A percentile compares a stretch with the other conserved stretches of the same genome.
phyloP scores from a whole-genome alignment of 2,888 invertebrate species.

The Eupithecia abbreviata region DNA sequence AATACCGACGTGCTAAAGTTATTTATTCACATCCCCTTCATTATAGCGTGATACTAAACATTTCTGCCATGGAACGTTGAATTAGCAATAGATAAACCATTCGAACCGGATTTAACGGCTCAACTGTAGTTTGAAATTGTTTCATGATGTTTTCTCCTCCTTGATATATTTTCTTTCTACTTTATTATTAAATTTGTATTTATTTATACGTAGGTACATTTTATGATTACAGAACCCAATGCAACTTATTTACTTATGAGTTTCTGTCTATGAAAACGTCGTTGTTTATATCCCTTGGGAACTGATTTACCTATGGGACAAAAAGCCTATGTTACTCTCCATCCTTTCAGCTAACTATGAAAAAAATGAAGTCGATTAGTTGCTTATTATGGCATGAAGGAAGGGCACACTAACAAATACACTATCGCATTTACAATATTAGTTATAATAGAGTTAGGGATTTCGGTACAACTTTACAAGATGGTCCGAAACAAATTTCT shows the following conservation, averaged over 20 bases:
- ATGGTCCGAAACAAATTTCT: background rate
- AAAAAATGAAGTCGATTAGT: too few relatives aligned
- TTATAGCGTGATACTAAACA: slow-evolving; percentile 29
- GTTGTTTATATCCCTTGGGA: too few relatives aligned
- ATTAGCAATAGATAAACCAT: slow-evolving; percentile 18
- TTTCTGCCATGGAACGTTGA: slow-evolving; percentile 21
- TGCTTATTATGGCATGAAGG: too few relatives aligned
- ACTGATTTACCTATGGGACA: too few relatives aligned
- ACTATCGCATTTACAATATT: too few relatives aligned
- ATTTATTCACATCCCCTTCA: slow-evolving; percentile 32
- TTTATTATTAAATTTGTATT: background rate
- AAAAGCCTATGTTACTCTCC: too few relatives aligned
- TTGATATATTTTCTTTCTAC: background rate
- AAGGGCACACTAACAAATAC: too few relatives aligned
- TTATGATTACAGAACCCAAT: background rate
- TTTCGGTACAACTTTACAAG: slow-evolving; percentile 7
- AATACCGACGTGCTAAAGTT: slow-evolving; percentile 31
- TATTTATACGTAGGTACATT: background rate
- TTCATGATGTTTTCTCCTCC: slow-evolving; percentile 6
- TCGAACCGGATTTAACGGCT: slow-evolving; percentile 8
- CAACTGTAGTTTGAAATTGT: slow-evolving; percentile 10
- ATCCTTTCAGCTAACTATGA: too few relatives aligned
- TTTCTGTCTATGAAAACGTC: too few relatives aligned
- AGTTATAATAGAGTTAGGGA: background rate
- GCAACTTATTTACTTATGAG: too few relatives aligned